Percentiles rank a stretch among this genome's conserved stretches.
Conservation (phyloP, 2,113 vertebrate genomes). For the Ochotona princeps region DNA sequence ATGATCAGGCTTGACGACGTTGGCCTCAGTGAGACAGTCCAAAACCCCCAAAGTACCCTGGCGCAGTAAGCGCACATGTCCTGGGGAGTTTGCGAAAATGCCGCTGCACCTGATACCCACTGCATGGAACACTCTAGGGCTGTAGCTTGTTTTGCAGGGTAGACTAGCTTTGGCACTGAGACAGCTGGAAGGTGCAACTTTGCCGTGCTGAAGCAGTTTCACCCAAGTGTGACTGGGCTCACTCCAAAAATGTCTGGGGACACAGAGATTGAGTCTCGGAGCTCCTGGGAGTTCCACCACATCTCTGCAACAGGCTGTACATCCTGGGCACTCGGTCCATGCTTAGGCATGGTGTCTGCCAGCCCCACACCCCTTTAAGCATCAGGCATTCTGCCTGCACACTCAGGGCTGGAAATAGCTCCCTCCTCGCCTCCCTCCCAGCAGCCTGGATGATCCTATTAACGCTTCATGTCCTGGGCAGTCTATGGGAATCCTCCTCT, state of each 20-base stretch:
- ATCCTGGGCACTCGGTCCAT: not conserved
- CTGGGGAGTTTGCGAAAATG: not conserved
- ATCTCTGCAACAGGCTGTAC: not conserved
- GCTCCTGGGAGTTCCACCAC: not conserved
- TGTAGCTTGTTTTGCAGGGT: not conserved
- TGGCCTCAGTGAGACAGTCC: not conserved
- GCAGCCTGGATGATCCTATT: conserved; percentile 65
- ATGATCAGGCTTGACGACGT: not conserved
- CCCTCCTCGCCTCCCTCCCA: conserved; percentile 12
- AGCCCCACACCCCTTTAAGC: not conserved
- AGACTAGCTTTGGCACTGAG: fast-evolving
- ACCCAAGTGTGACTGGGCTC: conserved; percentile 39
- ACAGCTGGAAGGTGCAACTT: not conserved
- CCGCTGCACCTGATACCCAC: not conserved
- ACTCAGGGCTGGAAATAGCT: conserved; percentile 46
- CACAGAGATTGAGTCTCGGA: no score
- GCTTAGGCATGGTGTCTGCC: not conserved
- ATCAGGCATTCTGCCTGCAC: conserved; percentile 50
- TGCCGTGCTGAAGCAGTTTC: conserved; percentile 9
- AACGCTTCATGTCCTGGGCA: conserved; percentile 63
- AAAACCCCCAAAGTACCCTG: not conserved
- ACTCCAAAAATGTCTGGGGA: conserved; percentile 58
- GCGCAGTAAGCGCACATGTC: not conserved
- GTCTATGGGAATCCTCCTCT: conserved; percentile 1
- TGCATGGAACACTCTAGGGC: not conserved